Base-by-base conservation (phyloP, 1,140 invertebrate species). In the Anoplophora glabripennis region DNA sequence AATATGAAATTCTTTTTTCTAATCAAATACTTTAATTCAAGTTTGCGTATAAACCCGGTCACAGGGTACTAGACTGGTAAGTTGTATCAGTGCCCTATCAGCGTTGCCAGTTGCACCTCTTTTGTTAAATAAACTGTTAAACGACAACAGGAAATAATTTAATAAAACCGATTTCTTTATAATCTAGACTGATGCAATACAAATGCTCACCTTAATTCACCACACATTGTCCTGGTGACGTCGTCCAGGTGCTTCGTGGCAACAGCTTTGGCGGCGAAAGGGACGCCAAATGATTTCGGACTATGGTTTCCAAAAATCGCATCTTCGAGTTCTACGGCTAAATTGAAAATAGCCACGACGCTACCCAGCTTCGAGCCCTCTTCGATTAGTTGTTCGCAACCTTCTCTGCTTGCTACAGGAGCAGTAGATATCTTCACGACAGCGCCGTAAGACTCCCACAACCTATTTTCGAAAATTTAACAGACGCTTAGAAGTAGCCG, bases 321-420 rank as follows among this genome's bases (percentile, higher is more conserved):
- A 67, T 88, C 86, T 38, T 79, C 80, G 3, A 88, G 70, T 1
- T 86, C 80, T 68, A 89, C 87, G 21, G 92, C 91, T 44, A 93
- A 76, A 72, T 94, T 90, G 76, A 93, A 94, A 48, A 94, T 85
- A 37, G 87, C 90, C 10, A 87, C 88, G 44, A 93, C 80, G 18
- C 82, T 81, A 11, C 85, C 88, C 57, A 88, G 72, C 34, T 77
- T 65, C 34, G 76, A 72, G 4, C 89, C 82, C 64, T 83, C 79
- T 46, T 81, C 71, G 7, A 93, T 68, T 45, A 94, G 76, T n/a
- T 77, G 59, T 47, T 75, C 76, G 41, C 87, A 86, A 15, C 87
- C 88, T 2, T 78, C 75, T 36, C 76, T 62, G 0, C 83, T 84
- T 1, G 82, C 79, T 9, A 88, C 81, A 73, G 93, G 83, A 7